Percentiles rank a stretch among this genome's conserved stretches.
These are phyloP conservation scores for Andricus curvator DNA, from an alignment of 2,888 invertebrate genomes.

Conservation along the genomic window DNA sequence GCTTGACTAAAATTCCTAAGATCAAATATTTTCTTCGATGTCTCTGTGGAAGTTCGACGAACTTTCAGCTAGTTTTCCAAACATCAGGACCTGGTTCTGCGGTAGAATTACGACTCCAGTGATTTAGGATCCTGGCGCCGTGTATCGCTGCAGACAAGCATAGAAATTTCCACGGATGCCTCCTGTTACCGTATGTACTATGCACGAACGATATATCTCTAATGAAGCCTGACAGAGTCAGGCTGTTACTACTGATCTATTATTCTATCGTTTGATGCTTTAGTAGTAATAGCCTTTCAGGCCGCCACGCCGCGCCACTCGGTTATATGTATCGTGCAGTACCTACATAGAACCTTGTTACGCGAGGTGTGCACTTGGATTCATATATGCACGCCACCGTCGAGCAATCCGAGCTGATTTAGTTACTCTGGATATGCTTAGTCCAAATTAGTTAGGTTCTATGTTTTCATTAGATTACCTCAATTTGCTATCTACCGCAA, in stretches of 20 bases:
- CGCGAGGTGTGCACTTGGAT: slow-evolving; percentile 5
- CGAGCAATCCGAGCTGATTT: neutral
- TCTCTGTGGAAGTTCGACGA: neutral
- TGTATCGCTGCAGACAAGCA: slow-evolving; percentile 33
- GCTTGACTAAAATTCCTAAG: neutral
- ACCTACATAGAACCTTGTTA: slow-evolving; percentile 21
- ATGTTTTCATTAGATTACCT: neutral
- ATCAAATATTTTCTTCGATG: neutral
- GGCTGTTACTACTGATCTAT: slow-evolving; percentile 40
- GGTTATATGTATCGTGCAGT: neutral
- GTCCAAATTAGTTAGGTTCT: slow-evolving; percentile 4
- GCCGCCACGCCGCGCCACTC: neutral
- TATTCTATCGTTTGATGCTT: slow-evolving; percentile 41
- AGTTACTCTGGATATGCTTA: neutral
- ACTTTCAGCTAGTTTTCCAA: neutral
- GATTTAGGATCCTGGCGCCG: slow-evolving; percentile 19
- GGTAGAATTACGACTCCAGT: slow-evolving; percentile 26
- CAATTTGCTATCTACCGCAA: neutral
- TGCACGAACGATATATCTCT: slow-evolving; percentile 20
- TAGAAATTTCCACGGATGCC: slow-evolving; percentile 25
- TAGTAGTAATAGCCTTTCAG: slow-evolving; percentile 40
- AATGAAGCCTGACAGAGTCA: slow-evolving; percentile 35
- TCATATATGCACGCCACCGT: neutral
- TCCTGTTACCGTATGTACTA: neutral
- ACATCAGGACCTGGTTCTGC: neutral